Base-by-base conservation (phyloP, 1,140 invertebrate genomes). In the Ditylenchus dipsaci region DNA sequence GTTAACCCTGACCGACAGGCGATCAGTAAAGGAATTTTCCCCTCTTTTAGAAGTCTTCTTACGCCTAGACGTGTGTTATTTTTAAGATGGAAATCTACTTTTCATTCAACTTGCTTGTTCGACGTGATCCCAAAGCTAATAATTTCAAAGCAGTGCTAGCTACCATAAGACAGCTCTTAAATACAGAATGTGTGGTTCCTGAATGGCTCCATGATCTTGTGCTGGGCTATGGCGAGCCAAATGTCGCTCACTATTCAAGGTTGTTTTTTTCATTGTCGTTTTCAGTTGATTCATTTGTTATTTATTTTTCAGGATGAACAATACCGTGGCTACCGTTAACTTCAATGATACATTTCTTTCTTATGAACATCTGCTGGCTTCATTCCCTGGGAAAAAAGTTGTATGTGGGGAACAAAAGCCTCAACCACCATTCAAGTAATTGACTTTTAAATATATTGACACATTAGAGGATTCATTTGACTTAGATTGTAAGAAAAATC, bases 111-210 rank as follows among this genome's bases (percentile, higher is more conserved):
- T 89, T 99, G 30, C 88, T 99, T 58, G 91, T 99, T 88, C 87
- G 96, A 59, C 87, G 96, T 29, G 97, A 97, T 84, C 95, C 96
- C 0, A 98, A 99, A 83, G 93, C 98, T 84, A 99, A 99, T 82
- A 99, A 99, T 84, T 99, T 99, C 83, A 88, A 99, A 85, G 95
- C 95, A 0, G 96, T 99, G 9, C 84, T 99, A 69, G 93, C 97
- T 84, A 99, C 96, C 0, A 98, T 99, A 72, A 86, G 95, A 3
- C 92, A 97, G 84, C 86, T 99, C 58, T 97, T 99, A 93, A 99
- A 98, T 82, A 97, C 94, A 0, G 91, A 96, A 82, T 98, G 93
- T 84, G 94, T 99, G 19, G 95, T 99, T 0, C 96, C 96, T 0
- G 90, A 96, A 77, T 99, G 96, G 96, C 85, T 99, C 5, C 91